Base-by-base conservation (phyloP, 1,140 invertebrate species). In the Ceratina japonica region DNA sequence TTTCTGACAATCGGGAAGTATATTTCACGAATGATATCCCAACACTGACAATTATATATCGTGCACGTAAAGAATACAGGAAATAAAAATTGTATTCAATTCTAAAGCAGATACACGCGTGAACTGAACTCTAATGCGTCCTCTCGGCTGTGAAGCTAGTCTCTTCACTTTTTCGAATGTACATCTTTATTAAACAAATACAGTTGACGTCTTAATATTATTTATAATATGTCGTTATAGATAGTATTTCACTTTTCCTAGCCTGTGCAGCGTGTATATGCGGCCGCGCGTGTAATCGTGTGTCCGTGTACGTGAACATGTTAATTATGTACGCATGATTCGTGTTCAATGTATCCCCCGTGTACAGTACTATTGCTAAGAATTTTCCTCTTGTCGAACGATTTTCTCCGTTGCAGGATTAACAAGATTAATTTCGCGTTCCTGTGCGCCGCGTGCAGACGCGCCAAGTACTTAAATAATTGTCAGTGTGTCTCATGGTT, bases 111-210 rank as follows among this genome's bases (percentile, higher is more conserved):
- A 51, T 66, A 54, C 52, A 54, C 52, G 52, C 52, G 52, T 59
- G 20, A 59, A 24, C 59, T 5, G 3, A 54, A 63, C 12, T 56
- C 15, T 10, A 52, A 58, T 27, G 18, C 27, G 59, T 74, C 79
- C 71, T 62, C 31, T 54, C 37, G 69, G 58, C 59, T 75, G 72
- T 10, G 51, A 37, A 71, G 71, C 49, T 74, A 54, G 22, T 84
- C 24, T 24, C 13, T 22, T 44, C 77, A 63, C 80, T 82, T 89
- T 89, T 91, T 91, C 91, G 91, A 92, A 92, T 92, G 90, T 92
- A 92, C 91, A 92, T 92, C 91, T 92, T 92, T 92, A 92, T 92
- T 92, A 92, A 92, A 92, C 91, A 93, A 93, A 93, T 93, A 93
- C 92, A 93, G 90, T 92, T 92, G 91, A 93, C 91, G 90, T 91